Conservation (phyloP, 2,113 vertebrate species). For the Etheostoma cragini region DNA sequence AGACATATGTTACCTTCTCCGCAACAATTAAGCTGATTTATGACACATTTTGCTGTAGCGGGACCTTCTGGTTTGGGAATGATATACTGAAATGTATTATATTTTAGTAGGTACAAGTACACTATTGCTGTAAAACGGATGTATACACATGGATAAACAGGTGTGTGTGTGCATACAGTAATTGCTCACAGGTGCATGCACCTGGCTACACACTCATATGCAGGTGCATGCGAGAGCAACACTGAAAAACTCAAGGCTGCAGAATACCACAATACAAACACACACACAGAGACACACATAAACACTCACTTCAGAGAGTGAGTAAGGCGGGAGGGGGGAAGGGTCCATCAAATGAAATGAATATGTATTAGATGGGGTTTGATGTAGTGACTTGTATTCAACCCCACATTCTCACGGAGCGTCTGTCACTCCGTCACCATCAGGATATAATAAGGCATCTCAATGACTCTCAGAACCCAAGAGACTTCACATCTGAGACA, state of each 20-base stretch:
- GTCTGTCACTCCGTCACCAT: slow-evolving; percentile 74
- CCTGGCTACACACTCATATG: slow-evolving; percentile 1
- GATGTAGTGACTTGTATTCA: slow-evolving; percentile 75
- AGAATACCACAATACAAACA: background rate
- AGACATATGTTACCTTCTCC: slow-evolving; percentile 6
- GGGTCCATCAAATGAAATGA: slow-evolving; percentile 78
- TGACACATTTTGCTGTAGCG: background rate
- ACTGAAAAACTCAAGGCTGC: slow-evolving; percentile 2
- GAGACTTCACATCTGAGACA: slow-evolving; percentile 75
- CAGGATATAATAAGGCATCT: slow-evolving; percentile 76
- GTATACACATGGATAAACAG: slow-evolving; percentile 23
- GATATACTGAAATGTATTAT: slow-evolving; percentile 10
- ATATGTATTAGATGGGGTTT: slow-evolving; percentile 75
- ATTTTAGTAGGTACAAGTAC: background rate
- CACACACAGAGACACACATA: slow-evolving; percentile 20
- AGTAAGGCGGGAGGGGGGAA: slow-evolving; percentile 56
- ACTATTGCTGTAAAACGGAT: slow-evolving; percentile 18
- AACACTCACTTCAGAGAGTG: slow-evolving; percentile 36
- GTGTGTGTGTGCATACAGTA: slow-evolving; percentile 6
- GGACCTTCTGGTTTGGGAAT: slow-evolving; percentile 17
- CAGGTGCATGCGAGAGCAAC: slow-evolving; percentile 10
- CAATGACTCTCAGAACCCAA: slow-evolving; percentile 63
- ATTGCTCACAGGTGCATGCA: slow-evolving; percentile 2
- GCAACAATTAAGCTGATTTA: background rate
- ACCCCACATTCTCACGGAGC: slow-evolving; percentile 55